phyloP scores from a whole-genome alignment of 2,797 vertebrate genomes.

The Dallia pectoralis region DNA sequence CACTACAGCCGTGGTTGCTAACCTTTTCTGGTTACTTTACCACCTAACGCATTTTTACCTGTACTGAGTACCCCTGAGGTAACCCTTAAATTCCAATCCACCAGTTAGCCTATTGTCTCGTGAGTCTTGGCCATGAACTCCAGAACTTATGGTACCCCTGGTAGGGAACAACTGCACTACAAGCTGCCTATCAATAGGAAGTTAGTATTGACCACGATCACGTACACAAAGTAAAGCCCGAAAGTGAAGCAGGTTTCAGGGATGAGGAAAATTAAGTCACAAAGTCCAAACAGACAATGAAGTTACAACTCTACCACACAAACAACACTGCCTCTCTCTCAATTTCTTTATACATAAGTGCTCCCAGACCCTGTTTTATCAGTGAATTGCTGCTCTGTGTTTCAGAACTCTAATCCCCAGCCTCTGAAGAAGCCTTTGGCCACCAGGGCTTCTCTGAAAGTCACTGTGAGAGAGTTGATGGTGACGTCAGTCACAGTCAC shows the following conservation, averaged over 20 bases:
- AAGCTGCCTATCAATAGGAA: slow-evolving; percentile 14
- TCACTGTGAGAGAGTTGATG: slow-evolving; percentile 95
- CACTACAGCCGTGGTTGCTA: too few species aligned
- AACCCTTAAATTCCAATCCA: too few species aligned
- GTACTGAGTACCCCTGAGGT: too few species aligned
- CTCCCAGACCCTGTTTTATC: background rate
- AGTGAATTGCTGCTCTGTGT: background rate
- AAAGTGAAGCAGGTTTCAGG: slow-evolving; percentile 10
- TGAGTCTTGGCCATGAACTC: too few species aligned
- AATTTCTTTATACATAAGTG: slow-evolving; percentile 12
- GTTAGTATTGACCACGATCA: slow-evolving; percentile 18
- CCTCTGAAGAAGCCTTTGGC: slow-evolving; percentile 94
- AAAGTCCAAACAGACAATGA: background rate
- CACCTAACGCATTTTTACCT: too few species aligned
- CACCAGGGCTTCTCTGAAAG: slow-evolving; percentile 90
- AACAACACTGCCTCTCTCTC: slow-evolving; percentile 1
- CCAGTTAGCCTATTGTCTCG: too few species aligned
- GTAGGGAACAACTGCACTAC: background rate
- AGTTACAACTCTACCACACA: background rate
- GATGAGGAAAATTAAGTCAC: slow-evolving; percentile 3
- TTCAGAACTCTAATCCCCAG: slow-evolving; percentile 74
- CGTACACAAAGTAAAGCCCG: slow-evolving; percentile 26
- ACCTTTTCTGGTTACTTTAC: too few species aligned
- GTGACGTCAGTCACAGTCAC: slow-evolving; percentile 97
- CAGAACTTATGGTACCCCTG: too few species aligned